Conservation (phyloP, 2,113 vertebrate genomes). For the Haliaeetus leucogaster region DNA sequence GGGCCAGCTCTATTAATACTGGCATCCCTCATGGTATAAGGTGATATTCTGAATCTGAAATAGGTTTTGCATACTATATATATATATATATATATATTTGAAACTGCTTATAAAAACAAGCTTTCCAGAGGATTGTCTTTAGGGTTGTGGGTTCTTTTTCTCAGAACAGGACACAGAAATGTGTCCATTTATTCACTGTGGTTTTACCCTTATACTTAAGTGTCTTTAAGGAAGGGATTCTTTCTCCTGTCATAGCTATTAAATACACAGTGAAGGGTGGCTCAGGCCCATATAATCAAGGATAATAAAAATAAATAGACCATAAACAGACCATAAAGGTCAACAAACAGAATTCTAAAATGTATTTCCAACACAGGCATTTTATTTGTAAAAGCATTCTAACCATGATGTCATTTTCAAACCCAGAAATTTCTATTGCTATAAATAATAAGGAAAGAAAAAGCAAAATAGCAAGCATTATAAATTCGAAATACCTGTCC, state of each 20-base stretch:
- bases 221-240: not conserved
- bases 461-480: not conserved
- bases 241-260: not conserved
- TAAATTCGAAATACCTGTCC: slow-evolving; percentile 84
- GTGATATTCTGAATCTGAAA: not conserved
- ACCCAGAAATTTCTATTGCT: not conserved
- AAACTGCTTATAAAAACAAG: not conserved
- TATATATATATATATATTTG: not conserved
- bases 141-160: not conserved
- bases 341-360: not conserved
- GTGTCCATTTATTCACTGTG: not conserved
- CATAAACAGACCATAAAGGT: not conserved
- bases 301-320: not conserved
- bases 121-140: not conserved
- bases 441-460: not conserved
- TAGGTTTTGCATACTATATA: not conserved
- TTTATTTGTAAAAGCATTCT: not conserved
- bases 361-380: not conserved
- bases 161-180: not conserved
- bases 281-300: not conserved
- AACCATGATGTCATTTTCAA: not conserved
- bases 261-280: not conserved
- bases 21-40: not conserved
- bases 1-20: not conserved
- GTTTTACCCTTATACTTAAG: not conserved